Evolutionary conservation across 2,113 vertebrate species (phyloP), one percentile per base, ranked within the genome.

Genomic region (Microtus pennsylvanicus): DNA sequence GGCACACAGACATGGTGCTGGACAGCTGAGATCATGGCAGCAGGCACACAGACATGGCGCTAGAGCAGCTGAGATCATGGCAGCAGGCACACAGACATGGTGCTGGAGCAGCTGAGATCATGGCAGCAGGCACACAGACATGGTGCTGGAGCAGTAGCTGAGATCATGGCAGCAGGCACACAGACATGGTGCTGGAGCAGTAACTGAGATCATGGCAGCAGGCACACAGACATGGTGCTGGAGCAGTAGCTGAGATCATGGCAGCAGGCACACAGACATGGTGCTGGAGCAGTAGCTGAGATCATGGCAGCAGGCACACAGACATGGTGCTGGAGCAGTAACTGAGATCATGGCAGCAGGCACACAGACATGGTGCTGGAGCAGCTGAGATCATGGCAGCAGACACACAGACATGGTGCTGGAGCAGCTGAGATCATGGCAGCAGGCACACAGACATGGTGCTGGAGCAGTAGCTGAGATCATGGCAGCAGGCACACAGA

Each of bases 21-120:
- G 35, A 38, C n/a, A n/a, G n/a, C n/a, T n/a, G n/a, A n/a, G n/a
- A n/a, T n/a, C n/a, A n/a, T n/a, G n/a, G n/a, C n/a, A n/a, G n/a
- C n/a, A n/a, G n/a, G n/a, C n/a, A n/a, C n/a, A n/a, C n/a, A n/a
- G n/a, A n/a, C n/a, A n/a, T n/a, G n/a, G 33, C 55, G 16, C 55
- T 58, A 58, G 55, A 19, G 0, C 55, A 58, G 17, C 58, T 58
- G 0, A 58, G 55, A 19, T 0, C 55, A 58, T 58, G 55, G 19
- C 1, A 28, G 80, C 55, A 63, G 55, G 3, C 52, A 52, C 3
- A 52, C 52, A 52, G 14, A 16, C 52, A 52, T 28, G n/a, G 33
- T 3, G 2, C 21, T 81, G 21, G 35, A 38, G 35, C 55, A 26
- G 80, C 7, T 83, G 58, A 63, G n/a, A 42, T 14, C 17, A 63